These are phyloP conservation scores for Coptodon bakossiorum DNA, from an alignment of 2,113 vertebrate species.

Conservation along the genomic window DNA sequence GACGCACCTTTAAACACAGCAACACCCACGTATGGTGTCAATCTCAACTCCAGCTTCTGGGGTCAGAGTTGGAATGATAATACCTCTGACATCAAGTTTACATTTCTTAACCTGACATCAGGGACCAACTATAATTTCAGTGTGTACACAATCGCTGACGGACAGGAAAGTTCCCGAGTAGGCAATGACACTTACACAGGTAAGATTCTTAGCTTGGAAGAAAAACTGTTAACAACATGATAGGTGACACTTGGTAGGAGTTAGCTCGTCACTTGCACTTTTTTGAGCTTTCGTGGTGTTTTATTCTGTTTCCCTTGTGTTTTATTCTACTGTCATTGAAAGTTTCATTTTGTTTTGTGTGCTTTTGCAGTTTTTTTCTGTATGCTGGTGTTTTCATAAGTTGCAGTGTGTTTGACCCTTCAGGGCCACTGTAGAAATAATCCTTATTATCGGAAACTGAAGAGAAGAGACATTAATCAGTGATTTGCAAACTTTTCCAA, in stretches of 20 bases:
- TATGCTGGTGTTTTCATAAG: not conserved
- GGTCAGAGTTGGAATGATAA: accelerated
- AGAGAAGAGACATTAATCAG: not conserved
- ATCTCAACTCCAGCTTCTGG: not conserved
- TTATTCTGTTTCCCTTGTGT: not conserved
- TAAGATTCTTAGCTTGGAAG: not conserved
- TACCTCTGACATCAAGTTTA: accelerated
- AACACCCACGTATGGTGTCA: accelerated
- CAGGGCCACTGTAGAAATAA: not conserved
- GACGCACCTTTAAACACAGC: accelerated
- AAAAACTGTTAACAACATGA: not conserved
- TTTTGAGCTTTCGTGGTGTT: not conserved
- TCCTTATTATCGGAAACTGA: not conserved
- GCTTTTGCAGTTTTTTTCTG: not conserved
- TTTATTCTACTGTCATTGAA: not conserved
- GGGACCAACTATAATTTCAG: not conserved
- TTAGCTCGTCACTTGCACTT: not conserved
- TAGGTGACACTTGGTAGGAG: not conserved
- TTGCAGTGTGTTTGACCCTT: not conserved
- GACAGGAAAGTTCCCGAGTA: accelerated
- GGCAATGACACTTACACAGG: accelerated
- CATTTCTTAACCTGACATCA: accelerated
- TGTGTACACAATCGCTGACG: accelerated
- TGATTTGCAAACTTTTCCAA: not conserved
- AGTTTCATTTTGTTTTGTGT: not conserved